A percentile compares a stretch with the other conserved stretches of the same genome.
Conservation (phyloP, 2,888 invertebrate genomes). For the Deilephila elpenor region DNA sequence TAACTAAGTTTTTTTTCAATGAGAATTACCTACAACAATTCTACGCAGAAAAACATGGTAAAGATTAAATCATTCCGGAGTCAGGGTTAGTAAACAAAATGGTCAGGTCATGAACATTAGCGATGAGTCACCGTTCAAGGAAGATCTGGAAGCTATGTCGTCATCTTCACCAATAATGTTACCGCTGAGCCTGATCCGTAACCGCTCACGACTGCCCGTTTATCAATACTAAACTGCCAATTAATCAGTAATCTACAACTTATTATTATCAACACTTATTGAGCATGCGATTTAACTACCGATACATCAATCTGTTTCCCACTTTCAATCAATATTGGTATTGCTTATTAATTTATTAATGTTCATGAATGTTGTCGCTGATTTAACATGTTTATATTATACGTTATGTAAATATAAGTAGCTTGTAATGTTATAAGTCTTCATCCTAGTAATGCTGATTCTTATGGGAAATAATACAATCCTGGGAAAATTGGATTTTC, state of each 20-base stretch:
- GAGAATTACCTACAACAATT: conserved; percentile 34
- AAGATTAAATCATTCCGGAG: conserved; percentile 48
- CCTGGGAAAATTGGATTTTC: too few species aligned
- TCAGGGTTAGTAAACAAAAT: conserved; percentile 69
- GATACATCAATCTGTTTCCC: not conserved
- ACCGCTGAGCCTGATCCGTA: conserved; percentile 45
- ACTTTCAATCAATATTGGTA: not conserved
- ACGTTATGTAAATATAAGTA: too few species aligned
- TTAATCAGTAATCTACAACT: conserved; percentile 44
- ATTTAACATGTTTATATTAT: too few species aligned
- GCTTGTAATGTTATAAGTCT: too few species aligned
- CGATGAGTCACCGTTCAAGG: conserved; percentile 77
- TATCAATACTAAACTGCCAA: conserved; percentile 50
- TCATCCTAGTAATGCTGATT: too few species aligned
- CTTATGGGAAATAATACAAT: too few species aligned
- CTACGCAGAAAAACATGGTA: conserved; percentile 51
- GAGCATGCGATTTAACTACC: conserved; percentile 1
- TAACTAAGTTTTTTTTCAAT: not conserved
- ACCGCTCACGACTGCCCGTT: conserved; percentile 57
- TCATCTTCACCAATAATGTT: conserved; percentile 57
- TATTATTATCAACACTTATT: conserved; percentile 27
- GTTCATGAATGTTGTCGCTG: not conserved
- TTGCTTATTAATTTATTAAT: not conserved
- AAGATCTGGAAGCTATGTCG: conserved; percentile 78
- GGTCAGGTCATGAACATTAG: conserved; percentile 74